These are phyloP conservation scores for Cyprinella venusta DNA, from an alignment of 2,797 vertebrate species.

Conservation along the genomic window DNA sequence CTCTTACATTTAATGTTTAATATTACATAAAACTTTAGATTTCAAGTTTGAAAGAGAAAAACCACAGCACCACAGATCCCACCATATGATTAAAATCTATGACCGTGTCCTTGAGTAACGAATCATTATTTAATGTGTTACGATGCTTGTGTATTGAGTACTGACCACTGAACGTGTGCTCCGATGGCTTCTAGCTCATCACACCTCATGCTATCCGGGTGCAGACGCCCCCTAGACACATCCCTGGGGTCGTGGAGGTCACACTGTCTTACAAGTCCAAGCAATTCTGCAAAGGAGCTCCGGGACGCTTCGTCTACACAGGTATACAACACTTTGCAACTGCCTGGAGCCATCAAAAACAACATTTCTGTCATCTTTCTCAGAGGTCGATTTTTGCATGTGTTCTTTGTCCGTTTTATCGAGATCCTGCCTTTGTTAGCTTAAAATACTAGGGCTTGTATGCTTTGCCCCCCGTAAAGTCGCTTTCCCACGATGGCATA, in stretches of 20 bases:
- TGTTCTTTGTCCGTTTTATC: constrained; percentile 15
- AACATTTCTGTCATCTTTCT: constrained; percentile 33
- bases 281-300: constrained; percentile 96
- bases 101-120: constrained; percentile 10
- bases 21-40: not conserved
- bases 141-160: constrained; percentile 47
- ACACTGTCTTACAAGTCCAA: constrained; percentile 96
- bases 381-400: constrained; percentile 29
- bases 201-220: constrained; percentile 94
- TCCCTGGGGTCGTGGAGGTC: constrained; percentile 94
- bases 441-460: not conserved
- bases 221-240: constrained; percentile 93
- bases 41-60: constrained; percentile 7
- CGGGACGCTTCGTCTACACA: constrained; percentile 92
- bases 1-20: not conserved
- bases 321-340: constrained; percentile 73
- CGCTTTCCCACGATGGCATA: constrained; percentile 30
- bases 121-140: constrained; percentile 24
- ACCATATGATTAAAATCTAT: constrained; percentile 7
- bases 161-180: constrained; percentile 47
- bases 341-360: constrained; percentile 22
- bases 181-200: constrained; percentile 82
- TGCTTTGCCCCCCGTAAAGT: constrained; percentile 14
- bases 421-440: constrained; percentile 15
- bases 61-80: not conserved